phyloP scores from a whole-genome alignment of 2,888 invertebrate genomes.

The Resseliella maxima region DNA sequence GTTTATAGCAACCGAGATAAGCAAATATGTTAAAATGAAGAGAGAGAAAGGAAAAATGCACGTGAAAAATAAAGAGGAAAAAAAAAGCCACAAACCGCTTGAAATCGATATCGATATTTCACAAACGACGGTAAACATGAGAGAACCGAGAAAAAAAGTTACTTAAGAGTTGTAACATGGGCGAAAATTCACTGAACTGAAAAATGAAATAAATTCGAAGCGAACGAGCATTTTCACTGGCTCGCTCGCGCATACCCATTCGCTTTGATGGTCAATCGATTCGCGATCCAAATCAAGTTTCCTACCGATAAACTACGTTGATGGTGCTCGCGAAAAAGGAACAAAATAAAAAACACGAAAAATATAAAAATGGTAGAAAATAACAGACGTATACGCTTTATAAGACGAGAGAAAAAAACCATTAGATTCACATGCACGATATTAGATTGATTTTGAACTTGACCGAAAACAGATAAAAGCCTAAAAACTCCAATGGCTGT shows the following conservation, averaged over 20 bases:
- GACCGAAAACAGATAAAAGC: conserved; percentile 21
- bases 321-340: conserved; percentile 39
- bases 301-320: conserved; percentile 28
- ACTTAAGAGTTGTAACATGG: conserved; percentile 38
- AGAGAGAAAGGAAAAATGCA: background rate
- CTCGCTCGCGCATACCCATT: conserved; percentile 53
- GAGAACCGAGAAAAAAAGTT: conserved; percentile 40
- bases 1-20: conserved; percentile 54
- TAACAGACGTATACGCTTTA: conserved; percentile 21
- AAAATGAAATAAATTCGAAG: conserved; percentile 54
- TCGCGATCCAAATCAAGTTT: conserved; percentile 46
- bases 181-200: conserved; percentile 55
- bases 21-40: conserved; percentile 37
- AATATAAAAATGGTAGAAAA: background rate
- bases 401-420: background rate
- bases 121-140: conserved; percentile 27
- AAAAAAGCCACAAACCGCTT: conserved; percentile 20
- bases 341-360: background rate
- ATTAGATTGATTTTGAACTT: conserved; percentile 43
- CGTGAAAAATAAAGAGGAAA: background rate
- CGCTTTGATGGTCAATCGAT: conserved; percentile 55
- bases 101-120: conserved; percentile 44
- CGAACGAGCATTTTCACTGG: conserved; percentile 36
- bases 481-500: background rate
- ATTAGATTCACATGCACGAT: conserved; percentile 3